These are phyloP conservation scores for Diceros bicornis DNA, from an alignment of 2,797 vertebrate species.

Conservation along the genomic window DNA sequence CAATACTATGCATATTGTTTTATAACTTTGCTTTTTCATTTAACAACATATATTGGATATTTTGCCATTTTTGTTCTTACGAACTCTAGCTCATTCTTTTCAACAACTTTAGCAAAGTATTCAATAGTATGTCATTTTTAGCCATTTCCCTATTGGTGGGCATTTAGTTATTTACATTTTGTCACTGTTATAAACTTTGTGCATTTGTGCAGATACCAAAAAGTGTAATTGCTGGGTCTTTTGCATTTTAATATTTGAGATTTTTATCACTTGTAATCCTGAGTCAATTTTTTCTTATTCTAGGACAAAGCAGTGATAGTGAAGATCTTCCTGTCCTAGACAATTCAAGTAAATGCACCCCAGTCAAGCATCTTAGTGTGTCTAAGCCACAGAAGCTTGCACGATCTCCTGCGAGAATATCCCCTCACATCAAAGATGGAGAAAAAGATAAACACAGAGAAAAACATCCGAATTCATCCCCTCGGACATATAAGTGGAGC, in stretches of 20 bases:
- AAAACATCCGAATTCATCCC: constrained; percentile 93
- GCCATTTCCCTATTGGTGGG: not conserved
- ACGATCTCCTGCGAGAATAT: constrained; percentile 91
- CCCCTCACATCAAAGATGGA: constrained; percentile 92
- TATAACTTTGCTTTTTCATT: constrained; percentile 49
- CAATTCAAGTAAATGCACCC: constrained; percentile 93
- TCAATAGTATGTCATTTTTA: constrained; percentile 37
- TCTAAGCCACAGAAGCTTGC: constrained; percentile 93
- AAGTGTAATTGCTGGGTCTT: not conserved
- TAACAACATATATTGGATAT: not conserved
- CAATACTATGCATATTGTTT: not conserved
- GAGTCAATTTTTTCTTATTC: constrained; percentile 64
- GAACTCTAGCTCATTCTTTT: constrained; percentile 51
- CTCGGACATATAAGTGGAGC: constrained; percentile 97
- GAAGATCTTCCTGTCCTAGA: constrained; percentile 94
- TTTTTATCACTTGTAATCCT: constrained; percentile 48
- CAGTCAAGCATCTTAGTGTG: constrained; percentile 92
- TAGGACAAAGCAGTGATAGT: constrained; percentile 98
- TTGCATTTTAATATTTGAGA: constrained; percentile 44
- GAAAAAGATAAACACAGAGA: constrained; percentile 95
- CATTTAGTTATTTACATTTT: not conserved
- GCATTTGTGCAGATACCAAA: not conserved
- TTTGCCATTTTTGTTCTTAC: not conserved
- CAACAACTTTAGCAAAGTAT: constrained; percentile 16
- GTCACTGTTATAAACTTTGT: constrained; percentile 19